Evolutionary conservation across 2,113 vertebrate genomes (phyloP).

Genomic region (Condylura cristata): DNA sequence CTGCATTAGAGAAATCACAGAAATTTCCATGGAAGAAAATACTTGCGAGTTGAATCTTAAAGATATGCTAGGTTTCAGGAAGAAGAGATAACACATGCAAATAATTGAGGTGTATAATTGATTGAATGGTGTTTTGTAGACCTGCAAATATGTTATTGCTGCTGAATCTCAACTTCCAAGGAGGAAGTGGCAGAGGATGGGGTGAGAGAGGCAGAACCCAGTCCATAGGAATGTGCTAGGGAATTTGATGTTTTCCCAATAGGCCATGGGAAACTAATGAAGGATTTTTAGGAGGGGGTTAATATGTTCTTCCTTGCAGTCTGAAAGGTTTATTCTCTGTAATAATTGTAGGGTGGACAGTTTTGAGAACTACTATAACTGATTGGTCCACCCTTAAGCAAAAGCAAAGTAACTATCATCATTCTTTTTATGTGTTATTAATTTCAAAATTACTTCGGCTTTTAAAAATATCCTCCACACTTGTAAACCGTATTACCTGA

Average conservation of each 20-base stretch:
- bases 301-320: background rate
- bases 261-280: background rate
- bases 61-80: background rate
- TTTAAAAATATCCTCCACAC: background rate
- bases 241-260: background rate
- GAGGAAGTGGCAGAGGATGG: background rate
- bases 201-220: background rate
- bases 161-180: background rate
- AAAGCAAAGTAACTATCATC: background rate
- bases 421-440: background rate
- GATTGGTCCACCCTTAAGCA: background rate
- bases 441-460: background rate
- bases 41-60: background rate
- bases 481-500: background rate
- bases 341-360: background rate
- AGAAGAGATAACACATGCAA: background rate
- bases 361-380: background rate
- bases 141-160: background rate
- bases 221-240: background rate
- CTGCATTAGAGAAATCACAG: background rate
- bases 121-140: background rate
- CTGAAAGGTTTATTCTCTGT: background rate
- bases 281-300: background rate
- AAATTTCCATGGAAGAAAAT: background rate
- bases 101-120: background rate